Percentiles rank a stretch among this genome's conserved stretches.
These are phyloP conservation scores for Ganaspis sp. DNA, from an alignment of 1,140 invertebrate species.

Conservation along the genomic window DNA sequence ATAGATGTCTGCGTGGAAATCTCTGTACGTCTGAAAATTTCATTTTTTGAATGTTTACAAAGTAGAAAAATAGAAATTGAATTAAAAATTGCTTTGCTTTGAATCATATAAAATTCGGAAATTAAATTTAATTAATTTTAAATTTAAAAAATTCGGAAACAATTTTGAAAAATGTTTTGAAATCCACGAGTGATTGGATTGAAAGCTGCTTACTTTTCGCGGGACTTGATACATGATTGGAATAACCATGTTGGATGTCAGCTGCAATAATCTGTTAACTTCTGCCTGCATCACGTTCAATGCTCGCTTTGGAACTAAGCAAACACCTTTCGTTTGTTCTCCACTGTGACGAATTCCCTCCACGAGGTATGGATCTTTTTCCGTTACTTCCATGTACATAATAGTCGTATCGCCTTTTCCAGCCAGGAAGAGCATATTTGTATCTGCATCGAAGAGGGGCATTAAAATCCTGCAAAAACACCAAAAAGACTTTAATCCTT, in stretches of 20 bases:
- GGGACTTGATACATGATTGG: slow-evolving; percentile 96
- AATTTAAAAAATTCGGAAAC: too few species aligned
- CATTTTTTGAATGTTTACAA: slow-evolving; percentile 47
- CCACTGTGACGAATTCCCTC: slow-evolving; percentile 89
- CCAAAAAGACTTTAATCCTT: too few species aligned
- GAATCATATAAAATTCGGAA: too few species aligned
- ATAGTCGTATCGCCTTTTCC: slow-evolving; percentile 95
- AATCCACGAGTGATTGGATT: neutral
- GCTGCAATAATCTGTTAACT: slow-evolving; percentile 91
- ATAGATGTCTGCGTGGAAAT: slow-evolving; percentile 95
- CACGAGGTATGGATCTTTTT: slow-evolving; percentile 89
- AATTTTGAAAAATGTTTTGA: neutral
- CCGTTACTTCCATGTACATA: slow-evolving; percentile 89
- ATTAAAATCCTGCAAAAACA: slow-evolving; percentile 81
- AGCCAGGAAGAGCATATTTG: slow-evolving; percentile 94
- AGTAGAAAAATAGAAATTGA: too few species aligned
- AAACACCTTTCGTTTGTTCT: slow-evolving; percentile 94
- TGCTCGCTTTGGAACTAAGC: slow-evolving; percentile 92
- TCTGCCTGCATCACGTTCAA: slow-evolving; percentile 96
- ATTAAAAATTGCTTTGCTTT: too few species aligned
- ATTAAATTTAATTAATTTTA: too few species aligned
- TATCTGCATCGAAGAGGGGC: slow-evolving; percentile 93
- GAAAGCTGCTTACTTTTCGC: slow-evolving; percentile 87
- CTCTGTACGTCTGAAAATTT: slow-evolving; percentile 89
- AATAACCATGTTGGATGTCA: slow-evolving; percentile 90